Conservation (phyloP, 2,113 vertebrate genomes). For the Tragelaphus imberbis region DNA sequence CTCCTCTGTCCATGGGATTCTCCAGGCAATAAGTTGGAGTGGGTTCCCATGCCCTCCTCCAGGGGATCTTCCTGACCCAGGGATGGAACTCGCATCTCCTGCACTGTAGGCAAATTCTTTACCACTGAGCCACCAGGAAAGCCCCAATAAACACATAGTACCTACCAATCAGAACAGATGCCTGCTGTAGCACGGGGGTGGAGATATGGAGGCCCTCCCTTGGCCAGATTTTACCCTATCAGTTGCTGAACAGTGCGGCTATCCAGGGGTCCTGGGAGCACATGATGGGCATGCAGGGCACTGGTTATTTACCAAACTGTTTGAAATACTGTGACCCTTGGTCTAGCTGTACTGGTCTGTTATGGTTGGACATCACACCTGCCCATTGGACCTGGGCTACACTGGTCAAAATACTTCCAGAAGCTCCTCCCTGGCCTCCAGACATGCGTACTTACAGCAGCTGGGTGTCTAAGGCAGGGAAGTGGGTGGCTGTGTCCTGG, state of each 20-base stretch:
- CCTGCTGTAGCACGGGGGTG: neutral
- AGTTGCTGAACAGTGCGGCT: neutral
- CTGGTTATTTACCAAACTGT: neutral
- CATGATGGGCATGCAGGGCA: neutral
- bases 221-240: neutral
- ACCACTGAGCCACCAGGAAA: neutral
- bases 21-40: neutral
- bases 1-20: neutral
- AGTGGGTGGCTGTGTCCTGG: conserved; percentile 77
- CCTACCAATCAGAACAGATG: neutral
- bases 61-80: neutral
- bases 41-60: neutral
- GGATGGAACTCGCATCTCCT: neutral
- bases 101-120: neutral
- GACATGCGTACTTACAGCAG: conserved; percentile 85
- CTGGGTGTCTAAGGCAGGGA: conserved; percentile 85
- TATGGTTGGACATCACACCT: neutral
- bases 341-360: neutral
- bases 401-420: neutral
- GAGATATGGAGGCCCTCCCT: neutral
- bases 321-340: neutral
- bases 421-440: neutral
- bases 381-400: neutral
- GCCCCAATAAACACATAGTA: neutral
- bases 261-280: neutral